A percentile compares a stretch with the other conserved stretches of the same genome.
Conservation (phyloP, 2,888 invertebrate genomes). For the Ptychoptera contaminata region DNA sequence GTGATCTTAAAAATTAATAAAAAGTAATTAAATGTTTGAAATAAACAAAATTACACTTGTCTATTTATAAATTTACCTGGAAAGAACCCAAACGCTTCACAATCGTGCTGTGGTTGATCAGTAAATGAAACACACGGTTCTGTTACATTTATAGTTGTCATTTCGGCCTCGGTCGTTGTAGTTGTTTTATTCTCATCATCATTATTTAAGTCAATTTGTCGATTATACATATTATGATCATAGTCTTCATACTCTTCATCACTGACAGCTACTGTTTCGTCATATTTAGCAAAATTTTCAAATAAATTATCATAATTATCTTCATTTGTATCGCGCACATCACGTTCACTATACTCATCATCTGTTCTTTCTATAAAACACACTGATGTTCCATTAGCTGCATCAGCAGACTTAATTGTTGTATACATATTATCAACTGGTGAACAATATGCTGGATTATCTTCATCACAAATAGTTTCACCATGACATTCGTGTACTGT, state of each 20-base stretch:
- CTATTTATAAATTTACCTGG: slow-evolving; percentile 7
- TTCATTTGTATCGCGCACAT: background rate
- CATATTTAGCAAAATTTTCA: background rate
- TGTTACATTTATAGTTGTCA: background rate
- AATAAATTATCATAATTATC: background rate
- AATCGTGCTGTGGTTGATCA: slow-evolving; percentile 8
- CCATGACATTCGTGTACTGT: slow-evolving; percentile 10
- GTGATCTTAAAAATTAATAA: background rate
- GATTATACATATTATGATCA: slow-evolving; percentile 4
- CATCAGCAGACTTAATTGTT: background rate
- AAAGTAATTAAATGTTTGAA: background rate
- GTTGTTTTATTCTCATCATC: background rate
- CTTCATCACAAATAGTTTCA: slow-evolving; percentile 13
- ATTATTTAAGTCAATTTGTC: background rate
- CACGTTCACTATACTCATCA: background rate
- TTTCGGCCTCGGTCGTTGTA: background rate
- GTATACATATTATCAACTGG: slow-evolving; percentile 8
- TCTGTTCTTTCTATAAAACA: background rate
- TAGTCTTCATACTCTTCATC: background rate
- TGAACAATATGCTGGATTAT: slow-evolving; percentile 15
- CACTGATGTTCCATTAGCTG: no score
- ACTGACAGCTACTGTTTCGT: background rate
- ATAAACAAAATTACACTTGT: no score
- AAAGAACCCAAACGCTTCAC: slow-evolving; percentile 13
- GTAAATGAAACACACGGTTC: slow-evolving; percentile 5